Conservation (phyloP, 1,140 invertebrate species). For the Magallana ariakensis region DNA sequence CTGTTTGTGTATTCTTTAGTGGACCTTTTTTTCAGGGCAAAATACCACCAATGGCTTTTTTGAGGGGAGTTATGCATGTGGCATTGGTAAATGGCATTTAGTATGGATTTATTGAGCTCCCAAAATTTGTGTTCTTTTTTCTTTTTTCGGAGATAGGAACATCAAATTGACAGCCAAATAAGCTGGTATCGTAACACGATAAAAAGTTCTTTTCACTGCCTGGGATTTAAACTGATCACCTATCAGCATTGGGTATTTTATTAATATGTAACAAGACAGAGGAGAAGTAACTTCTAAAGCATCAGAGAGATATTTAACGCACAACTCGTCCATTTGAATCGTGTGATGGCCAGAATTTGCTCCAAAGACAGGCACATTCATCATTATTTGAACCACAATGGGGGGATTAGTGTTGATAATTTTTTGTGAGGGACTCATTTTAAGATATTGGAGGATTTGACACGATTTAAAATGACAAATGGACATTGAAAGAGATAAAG, state of each 20-base stretch:
- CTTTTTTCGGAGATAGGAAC: neutral
- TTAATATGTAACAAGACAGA: neutral
- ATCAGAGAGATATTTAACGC: neutral
- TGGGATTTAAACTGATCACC: constrained; percentile 12
- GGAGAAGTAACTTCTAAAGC: neutral
- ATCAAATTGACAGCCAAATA: neutral
- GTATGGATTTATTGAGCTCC: no score
- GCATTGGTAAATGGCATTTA: no score
- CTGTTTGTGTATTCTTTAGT: no score
- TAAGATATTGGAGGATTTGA: constrained; percentile 15
- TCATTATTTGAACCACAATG: neutral
- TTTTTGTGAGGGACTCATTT: constrained; percentile 11
- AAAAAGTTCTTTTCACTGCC: neutral
- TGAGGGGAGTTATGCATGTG: no score
- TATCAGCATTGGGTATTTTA: neutral
- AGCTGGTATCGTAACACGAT: neutral
- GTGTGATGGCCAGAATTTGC: neutral
- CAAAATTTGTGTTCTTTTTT: no score
- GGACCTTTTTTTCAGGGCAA: no score
- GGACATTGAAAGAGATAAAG: constrained; percentile 9
- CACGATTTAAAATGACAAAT: constrained; percentile 26
- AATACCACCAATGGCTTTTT: no score
- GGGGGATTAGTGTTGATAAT: neutral
- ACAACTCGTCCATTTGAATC: neutral
- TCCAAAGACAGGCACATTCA: neutral